These are phyloP conservation scores for Oreochromis spilurus DNA, from an alignment of 2,113 vertebrate genomes.

Conservation along the genomic window DNA sequence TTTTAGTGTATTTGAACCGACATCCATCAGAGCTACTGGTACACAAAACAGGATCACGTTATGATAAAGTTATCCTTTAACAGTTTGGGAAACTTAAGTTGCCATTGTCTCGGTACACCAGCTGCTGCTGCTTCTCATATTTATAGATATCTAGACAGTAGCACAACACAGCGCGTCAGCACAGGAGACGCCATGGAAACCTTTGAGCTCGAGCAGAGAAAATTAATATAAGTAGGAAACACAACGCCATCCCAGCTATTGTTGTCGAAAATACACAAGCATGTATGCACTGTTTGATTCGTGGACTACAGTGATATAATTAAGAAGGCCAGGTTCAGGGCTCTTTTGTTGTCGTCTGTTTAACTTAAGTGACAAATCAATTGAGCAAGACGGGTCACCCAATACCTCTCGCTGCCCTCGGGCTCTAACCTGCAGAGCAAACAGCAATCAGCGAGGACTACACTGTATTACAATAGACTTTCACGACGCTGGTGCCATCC, in stretches of 20 bases:
- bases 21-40: neutral
- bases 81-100: neutral
- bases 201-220: neutral
- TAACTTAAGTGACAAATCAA: conserved; percentile 74
- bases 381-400: conserved; percentile 62
- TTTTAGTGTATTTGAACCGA: neutral
- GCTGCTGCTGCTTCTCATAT: conserved; percentile 33
- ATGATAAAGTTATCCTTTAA: neutral
- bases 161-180: neutral
- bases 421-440: conserved; percentile 59
- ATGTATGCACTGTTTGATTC: conserved; percentile 13
- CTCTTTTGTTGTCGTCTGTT: conserved; percentile 68
- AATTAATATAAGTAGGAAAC: conserved; percentile 6
- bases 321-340: conserved; percentile 24
- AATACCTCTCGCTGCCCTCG: conserved; percentile 42
- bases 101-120: neutral
- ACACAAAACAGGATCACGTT: neutral
- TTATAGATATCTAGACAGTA: conserved; percentile 47
- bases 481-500: conserved; percentile 37
- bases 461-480: conserved; percentile 54
- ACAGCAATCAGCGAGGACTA: conserved; percentile 60
- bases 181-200: conserved; percentile 10
- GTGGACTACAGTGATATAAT: conserved; percentile 64
- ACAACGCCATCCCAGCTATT: neutral
- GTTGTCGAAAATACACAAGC: conserved; percentile 7